Evolutionary conservation across 2,888 invertebrate species (phyloP), one percentile per base, ranked within the genome.

Genomic region (Thalpophila matura): DNA sequence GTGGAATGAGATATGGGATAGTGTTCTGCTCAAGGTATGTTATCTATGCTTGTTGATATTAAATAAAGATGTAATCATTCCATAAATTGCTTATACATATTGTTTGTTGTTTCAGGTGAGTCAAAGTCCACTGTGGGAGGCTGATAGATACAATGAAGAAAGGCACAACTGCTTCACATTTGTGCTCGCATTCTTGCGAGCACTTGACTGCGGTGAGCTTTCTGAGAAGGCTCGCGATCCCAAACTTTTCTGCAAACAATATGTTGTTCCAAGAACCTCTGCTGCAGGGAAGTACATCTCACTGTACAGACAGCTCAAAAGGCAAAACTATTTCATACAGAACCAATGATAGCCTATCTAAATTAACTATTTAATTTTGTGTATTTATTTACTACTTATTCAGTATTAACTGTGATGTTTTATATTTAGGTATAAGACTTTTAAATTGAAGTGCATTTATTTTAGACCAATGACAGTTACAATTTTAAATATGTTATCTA

Each of bases 91-190:
- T 33, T 16, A 16, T 7, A 20, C 7, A 45, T 26, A 16, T n/a
- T 27, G 37, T 22, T 31, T 64, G 22, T 66, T 45, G 20, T 86
- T 88, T 64, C 77, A 95, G 91, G 92, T 95, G 47, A 95, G 96
- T 80, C 92, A 95, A 66, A 95, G 96, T 82, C 86, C 95, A 35
- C 92, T 95, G 50, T 98, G 97, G 97, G 96, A 96, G 49, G 89
- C 96, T 20, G 93, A 95, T 40, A 95, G 96, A 82, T 98, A 98
- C 87, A 94, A 97, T 84, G 97, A 97, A 91, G 96, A 96, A 69
- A 95, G 95, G 42, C 96, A 97, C 91, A 98, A 98, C 89, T 98
- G 98, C 87, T 98, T 98, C 84, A 97, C 97, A 42, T 98, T 98
- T 91, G 98, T 98, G 9, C 93, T 98, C 63, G 96, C 97, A 31